A percentile compares a stretch with the other conserved stretches of the same genome.
Conservation (phyloP, 2,113 vertebrate genomes). For the Chaetops frenatus region DNA sequence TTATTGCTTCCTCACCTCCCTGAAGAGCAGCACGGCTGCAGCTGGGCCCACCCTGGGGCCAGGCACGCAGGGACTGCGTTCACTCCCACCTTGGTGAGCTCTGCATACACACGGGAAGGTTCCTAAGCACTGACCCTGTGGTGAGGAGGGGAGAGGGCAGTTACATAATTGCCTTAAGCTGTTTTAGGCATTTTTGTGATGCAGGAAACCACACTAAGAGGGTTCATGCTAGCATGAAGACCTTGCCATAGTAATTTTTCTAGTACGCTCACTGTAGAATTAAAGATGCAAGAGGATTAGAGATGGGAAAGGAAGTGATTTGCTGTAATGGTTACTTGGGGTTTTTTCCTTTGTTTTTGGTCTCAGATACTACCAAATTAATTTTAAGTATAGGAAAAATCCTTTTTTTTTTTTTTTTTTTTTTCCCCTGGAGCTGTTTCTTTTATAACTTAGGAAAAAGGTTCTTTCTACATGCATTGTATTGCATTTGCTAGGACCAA, state of each 20-base stretch:
- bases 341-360: background rate
- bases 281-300: background rate
- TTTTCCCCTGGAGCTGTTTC: background rate
- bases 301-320: background rate
- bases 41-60: background rate
- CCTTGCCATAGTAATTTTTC: background rate
- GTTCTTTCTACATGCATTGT: background rate
- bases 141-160: background rate
- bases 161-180: background rate
- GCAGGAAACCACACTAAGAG: background rate
- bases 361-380: background rate
- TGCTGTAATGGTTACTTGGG: background rate
- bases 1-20: background rate
- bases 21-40: background rate
- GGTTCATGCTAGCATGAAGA: background rate
- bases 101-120: background rate
- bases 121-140: background rate
- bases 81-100: accelerated
- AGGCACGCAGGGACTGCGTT: accelerated
- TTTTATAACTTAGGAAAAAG: background rate
- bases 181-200: background rate
- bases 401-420: background rate
- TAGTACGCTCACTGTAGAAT: background rate
- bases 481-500: background rate
- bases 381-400: background rate